phyloP scores from a whole-genome alignment of 2,113 vertebrate species.

The Chinchilla lanigera region DNA sequence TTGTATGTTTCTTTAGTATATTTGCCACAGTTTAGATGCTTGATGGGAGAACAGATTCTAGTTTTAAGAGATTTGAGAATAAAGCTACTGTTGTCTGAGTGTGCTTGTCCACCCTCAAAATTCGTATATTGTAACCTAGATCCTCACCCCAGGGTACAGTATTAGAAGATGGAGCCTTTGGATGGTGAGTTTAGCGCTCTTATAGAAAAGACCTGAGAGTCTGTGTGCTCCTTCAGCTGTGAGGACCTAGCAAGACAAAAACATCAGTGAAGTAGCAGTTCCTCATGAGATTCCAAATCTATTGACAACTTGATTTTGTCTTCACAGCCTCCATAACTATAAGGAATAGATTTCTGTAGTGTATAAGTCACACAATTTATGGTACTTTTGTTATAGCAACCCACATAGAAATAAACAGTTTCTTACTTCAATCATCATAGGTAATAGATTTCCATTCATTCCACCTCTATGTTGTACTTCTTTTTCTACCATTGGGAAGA shows the following conservation, averaged over 20 bases:
- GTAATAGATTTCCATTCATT: neutral
- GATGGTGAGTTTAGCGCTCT: neutral
- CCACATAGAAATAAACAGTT: neutral
- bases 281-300: neutral
- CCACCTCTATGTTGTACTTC: neutral
- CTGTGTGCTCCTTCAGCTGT: too few relatives aligned
- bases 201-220: neutral
- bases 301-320: neutral
- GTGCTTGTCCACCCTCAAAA: neutral
- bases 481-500: neutral
- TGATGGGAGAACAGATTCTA: neutral
- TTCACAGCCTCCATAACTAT: neutral
- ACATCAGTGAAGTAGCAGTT: neutral
- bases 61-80: neutral
- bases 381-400: neutral
- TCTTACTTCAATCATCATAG: neutral
- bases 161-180: neutral
- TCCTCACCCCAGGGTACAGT: neutral
- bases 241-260: rapidly evolving
- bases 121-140: neutral
- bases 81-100: neutral
- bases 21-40: neutral
- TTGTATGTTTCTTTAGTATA: neutral
- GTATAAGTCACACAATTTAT: neutral
- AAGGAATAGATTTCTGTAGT: neutral